Base-by-base conservation (phyloP, 2,888 invertebrate genomes). In the Glyphotaelius pellucidus region DNA sequence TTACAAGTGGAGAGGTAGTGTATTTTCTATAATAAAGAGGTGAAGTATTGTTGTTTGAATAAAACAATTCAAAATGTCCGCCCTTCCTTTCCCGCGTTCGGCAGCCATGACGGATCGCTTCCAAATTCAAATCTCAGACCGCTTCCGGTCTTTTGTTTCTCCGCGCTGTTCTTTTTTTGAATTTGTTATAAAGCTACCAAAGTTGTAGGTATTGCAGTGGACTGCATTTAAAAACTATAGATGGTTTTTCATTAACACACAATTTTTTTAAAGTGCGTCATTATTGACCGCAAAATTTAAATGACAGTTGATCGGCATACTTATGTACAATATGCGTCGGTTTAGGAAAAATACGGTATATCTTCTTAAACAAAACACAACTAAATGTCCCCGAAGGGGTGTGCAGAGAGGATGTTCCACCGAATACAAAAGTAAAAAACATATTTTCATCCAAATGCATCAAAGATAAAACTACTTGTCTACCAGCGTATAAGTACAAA, bases 71-170 rank as follows among this genome's bases (percentile, higher is more conserved):
- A 85, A 91, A 81, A 91, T 91, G 91, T 81, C 91, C 87, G 81
- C 89, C 89, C 91, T 84, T 91, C 91, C 89, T 91, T 91, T 89
- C 91, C 89, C 84, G 89, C 89, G 89, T 85, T 84, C 90, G 87
- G 84, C 89, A 89, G 84, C 91, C 92, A 90, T 91, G 92, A 90
- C 92, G 92, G 83, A 88, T 92, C 90, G 92, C 87, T 92, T 91
- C 92, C 92, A 92, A 92, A 92, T 92, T 92, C 92, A 91, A 92
- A 92, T 92, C 92, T 92, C 92, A 91, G 90, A 92, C 92, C 92
- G 91, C 92, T 92, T 92, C 92, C 92, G 92, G 90, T 91, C 92
- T 88, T 88, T 92, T 92, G 92, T 92, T 90, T 90, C 87, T 89
- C 91, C 35, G 91, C 86, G 90, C 9, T 79, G 83, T 42, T 91